Evolutionary conservation across 2,113 vertebrate genomes (phyloP).

Genomic region (Tenebrosternarchus preto): DNA sequence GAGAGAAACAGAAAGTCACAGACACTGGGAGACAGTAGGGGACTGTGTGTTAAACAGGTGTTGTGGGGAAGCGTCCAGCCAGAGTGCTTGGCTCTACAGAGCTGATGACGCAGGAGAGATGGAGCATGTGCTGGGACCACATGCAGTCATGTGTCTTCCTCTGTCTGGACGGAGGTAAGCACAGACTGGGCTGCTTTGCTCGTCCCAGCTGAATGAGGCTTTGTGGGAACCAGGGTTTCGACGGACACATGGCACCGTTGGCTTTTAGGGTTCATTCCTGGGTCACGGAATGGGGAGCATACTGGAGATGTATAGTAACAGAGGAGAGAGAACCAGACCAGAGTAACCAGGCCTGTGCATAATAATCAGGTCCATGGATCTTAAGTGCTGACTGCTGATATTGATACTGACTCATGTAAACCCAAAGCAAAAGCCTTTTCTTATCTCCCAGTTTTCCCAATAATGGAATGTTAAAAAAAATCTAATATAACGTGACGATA

Average conservation of each 20-base stretch:
- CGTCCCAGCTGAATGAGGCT: neutral
- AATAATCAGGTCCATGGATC: too few species aligned
- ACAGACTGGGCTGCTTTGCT: neutral
- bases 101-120: constrained; percentile 11
- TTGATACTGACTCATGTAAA: too few species aligned
- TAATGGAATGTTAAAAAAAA: neutral
- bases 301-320: neutral
- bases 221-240: neutral
- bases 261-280: neutral
- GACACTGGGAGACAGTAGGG: constrained; percentile 5
- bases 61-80: constrained; percentile 11
- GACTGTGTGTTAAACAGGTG: constrained; percentile 34
- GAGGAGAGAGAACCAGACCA: neutral
- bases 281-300: neutral
- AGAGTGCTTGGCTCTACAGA: neutral
- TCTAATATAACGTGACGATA: too few species aligned
- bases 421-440: too few species aligned
- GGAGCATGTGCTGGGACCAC: constrained; percentile 6
- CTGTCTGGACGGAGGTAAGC: neutral
- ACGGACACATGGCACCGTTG: neutral
- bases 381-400: too few species aligned
- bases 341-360: too few species aligned
- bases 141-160: neutral
- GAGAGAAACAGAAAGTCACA: constrained; percentile 22
- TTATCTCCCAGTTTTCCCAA: too few species aligned